A percentile compares a stretch with the other conserved stretches of the same genome.
Conservation (phyloP, 2,888 invertebrate genomes). For the Abrostola triplasia region DNA sequence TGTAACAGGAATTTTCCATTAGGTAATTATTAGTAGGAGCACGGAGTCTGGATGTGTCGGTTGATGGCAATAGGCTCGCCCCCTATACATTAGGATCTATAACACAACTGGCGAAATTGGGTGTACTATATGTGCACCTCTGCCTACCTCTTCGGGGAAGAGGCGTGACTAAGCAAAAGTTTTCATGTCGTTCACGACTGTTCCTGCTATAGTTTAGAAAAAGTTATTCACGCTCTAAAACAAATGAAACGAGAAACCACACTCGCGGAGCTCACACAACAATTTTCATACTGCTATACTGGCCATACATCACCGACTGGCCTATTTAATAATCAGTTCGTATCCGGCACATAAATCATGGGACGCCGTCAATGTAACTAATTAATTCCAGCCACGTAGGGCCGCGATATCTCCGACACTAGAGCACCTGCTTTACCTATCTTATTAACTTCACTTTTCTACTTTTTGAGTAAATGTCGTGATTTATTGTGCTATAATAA, state of each 20-base stretch:
- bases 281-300: conserved; percentile 26
- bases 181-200: no score
- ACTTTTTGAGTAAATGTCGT: not conserved
- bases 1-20: no score
- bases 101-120: no score
- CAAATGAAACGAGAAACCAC: not conserved
- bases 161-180: no score
- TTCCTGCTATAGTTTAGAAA: no score
- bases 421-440: conserved; percentile 37
- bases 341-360: conserved; percentile 59
- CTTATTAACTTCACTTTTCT: conserved; percentile 30
- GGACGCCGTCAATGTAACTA: conserved; percentile 53
- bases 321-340: conserved; percentile 60
- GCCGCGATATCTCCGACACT: conserved; percentile 41
- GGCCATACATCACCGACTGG: conserved; percentile 42
- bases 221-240: not conserved
- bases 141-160: no score
- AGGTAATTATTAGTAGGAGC: no score
- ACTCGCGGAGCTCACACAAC: not conserved
- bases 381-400: conserved; percentile 61
- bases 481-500: not conserved
- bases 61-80: no score
- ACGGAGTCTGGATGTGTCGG: no score
- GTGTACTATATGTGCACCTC: no score
- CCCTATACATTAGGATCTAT: no score